phyloP scores from a whole-genome alignment of 2,888 invertebrate genomes.

The Campoplex capitator region DNA sequence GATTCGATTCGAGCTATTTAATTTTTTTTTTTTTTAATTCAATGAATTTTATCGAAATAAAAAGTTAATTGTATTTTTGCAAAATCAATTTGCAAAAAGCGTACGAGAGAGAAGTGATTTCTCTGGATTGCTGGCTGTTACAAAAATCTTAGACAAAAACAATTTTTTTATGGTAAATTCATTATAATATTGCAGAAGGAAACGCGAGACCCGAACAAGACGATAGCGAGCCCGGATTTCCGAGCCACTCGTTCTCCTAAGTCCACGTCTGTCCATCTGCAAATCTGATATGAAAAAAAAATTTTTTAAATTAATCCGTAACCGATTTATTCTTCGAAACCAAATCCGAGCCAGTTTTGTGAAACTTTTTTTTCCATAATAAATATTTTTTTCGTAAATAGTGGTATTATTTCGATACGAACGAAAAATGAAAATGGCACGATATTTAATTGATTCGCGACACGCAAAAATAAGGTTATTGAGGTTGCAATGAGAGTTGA shows the following conservation, averaged over 20 bases:
- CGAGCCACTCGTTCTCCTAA: slow-evolving; percentile 14
- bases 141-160: background rate
- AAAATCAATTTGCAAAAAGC: background rate
- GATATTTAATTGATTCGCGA: background rate
- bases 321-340: background rate
- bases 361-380: background rate
- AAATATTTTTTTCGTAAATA: slow-evolving; percentile 5
- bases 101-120: background rate
- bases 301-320: slow-evolving; percentile 14
- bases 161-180: slow-evolving; percentile 9
- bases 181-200: slow-evolving; percentile 59
- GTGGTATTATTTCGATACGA: background rate
- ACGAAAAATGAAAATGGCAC: background rate
- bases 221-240: slow-evolving; percentile 35
- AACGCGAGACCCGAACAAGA: slow-evolving; percentile 62
- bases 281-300: slow-evolving; percentile 33
- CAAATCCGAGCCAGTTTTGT: slow-evolving; percentile 11
- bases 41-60: background rate
- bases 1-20: background rate
- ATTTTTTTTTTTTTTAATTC: background rate
- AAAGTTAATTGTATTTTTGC: background rate
- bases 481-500: background rate
- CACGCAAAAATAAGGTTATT: slow-evolving; percentile 31
- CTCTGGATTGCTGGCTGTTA: background rate
- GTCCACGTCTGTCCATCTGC: slow-evolving; percentile 47